phyloP scores from a whole-genome alignment of 2,113 vertebrate species.

The Atrichornis clamosus region DNA sequence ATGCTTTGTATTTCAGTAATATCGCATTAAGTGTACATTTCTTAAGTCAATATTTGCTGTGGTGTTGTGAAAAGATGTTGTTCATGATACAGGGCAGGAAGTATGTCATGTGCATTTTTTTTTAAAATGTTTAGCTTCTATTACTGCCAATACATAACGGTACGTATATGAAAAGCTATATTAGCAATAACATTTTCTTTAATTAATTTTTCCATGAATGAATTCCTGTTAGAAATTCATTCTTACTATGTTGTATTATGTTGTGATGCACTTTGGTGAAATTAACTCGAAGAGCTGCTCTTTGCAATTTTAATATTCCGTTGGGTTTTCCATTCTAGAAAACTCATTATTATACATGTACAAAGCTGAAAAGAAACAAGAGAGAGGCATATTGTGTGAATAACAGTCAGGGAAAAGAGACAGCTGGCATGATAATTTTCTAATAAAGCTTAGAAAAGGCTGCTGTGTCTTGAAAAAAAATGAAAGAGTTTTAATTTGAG shows the following conservation, averaged over 20 bases:
- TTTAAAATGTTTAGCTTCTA: slow-evolving; percentile 11
- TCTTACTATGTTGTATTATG: slow-evolving; percentile 69
- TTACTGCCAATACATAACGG: not conserved
- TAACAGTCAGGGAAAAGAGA: slow-evolving; percentile 84
- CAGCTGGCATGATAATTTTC: slow-evolving; percentile 79
- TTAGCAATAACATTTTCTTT: slow-evolving; percentile 56
- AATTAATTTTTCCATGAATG: slow-evolving; percentile 71
- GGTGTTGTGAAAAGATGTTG: not conserved
- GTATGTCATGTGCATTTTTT: not conserved
- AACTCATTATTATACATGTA: slow-evolving; percentile 87
- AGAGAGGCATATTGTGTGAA: slow-evolving; percentile 82
- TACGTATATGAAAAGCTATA: slow-evolving; percentile 38
- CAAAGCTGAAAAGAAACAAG: slow-evolving; percentile 80
- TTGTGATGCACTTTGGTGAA: slow-evolving; percentile 75
- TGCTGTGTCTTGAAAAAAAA: slow-evolving; percentile 73
- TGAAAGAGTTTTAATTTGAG: slow-evolving; percentile 69
- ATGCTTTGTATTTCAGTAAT: not conserved
- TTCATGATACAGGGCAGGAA: not conserved
- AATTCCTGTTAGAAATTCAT: slow-evolving; percentile 71
- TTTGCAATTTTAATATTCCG: slow-evolving; percentile 82
- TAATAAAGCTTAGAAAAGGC: slow-evolving; percentile 76
- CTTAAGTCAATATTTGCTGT: not conserved
- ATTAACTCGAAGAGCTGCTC: slow-evolving; percentile 72
- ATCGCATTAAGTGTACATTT: not conserved
- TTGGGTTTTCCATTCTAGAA: slow-evolving; percentile 78